Evolutionary conservation across 1,140 invertebrate species (phyloP), one percentile per base, ranked within the genome.

Genomic region (Nephila pilipes): DNA sequence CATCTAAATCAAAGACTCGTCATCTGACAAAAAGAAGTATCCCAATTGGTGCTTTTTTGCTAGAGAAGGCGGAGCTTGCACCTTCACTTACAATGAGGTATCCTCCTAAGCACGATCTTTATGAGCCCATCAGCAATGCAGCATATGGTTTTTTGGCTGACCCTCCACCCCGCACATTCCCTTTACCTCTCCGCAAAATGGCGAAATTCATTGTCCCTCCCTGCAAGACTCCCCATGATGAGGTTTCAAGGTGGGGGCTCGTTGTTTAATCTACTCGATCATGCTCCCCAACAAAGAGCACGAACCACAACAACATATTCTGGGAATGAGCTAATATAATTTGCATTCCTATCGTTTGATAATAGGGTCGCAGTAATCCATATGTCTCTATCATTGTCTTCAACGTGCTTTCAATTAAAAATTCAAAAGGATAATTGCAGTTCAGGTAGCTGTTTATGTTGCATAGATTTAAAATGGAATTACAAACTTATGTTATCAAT

Each of bases 61-160:
- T 5, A 25, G 38, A 25, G 88, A 18, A 36, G 88, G 88, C 88
- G 88, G 65, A 25, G 88, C 88, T 55, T 79, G 46, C 85, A 65
- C 58, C 58, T 87, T 60, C 58, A n/a, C 75, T 57, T 79, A 90
- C 88, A 90, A 90, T 79, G 65, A 46, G 69, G 46, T 36, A 90
- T 29, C 88, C 88, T 90, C 87, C 88, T 90, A 90, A 90, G 65
- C 69, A 90, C 65, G 88, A 79, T 90, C 88, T 90, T 90, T 90
- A 90, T 90, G 88, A 80, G 65, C 88, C 69, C 88, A 90, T 90
- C 88, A 90, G 88, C 63, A 32, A 90, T 90, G 88, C 88, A 80
- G 85, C 85, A 85, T 90, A 90, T 79, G 88, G 88, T 90, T 90
- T 69, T 63, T 58, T 58, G 38, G 69, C 12, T 58, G 57, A 54